Evolutionary conservation across 2,888 invertebrate genomes (phyloP).

Genomic region (Scotopteryx bipunctaria): DNA sequence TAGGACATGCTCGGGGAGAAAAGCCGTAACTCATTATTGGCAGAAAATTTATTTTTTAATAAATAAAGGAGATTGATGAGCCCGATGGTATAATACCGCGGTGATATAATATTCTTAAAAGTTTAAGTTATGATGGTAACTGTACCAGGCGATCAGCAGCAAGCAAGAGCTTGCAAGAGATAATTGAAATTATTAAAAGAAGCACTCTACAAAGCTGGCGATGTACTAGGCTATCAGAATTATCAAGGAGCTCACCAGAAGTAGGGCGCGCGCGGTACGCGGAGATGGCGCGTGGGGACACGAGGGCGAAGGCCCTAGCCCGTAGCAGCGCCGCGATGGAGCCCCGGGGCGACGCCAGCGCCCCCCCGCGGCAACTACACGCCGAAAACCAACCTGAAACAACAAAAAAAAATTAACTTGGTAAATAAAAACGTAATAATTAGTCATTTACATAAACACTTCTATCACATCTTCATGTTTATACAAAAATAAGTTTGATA

Average conservation of each 20-base stretch:
- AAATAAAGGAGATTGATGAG: no score
- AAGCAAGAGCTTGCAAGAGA: no score
- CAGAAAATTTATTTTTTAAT: no score
- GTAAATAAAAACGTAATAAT: neutral
- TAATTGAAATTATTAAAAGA: no score
- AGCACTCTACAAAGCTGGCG: neutral
- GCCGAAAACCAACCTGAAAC: conserved; percentile 87
- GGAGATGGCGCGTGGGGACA: conserved; percentile 85
- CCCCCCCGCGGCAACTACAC: conserved; percentile 86
- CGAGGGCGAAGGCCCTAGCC: conserved; percentile 87
- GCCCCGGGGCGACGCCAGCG: conserved; percentile 85
- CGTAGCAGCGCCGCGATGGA: conserved; percentile 86
- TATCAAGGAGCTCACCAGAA: conserved; percentile 56
- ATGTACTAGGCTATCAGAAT: conserved; percentile 4
- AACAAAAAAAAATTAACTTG: conserved; percentile 23
- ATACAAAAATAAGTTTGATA: no score
- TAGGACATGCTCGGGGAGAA: no score
- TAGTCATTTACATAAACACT: no score
- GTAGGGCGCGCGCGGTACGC: conserved; percentile 81
- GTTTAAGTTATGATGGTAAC: no score
- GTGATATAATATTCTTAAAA: no score
- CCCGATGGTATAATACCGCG: no score
- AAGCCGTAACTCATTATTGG: no score
- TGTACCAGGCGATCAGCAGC: conserved; percentile 3
- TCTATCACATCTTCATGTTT: no score